Conservation (phyloP, 2,888 invertebrate genomes). For the Mesorhabditis spiculigera region DNA sequence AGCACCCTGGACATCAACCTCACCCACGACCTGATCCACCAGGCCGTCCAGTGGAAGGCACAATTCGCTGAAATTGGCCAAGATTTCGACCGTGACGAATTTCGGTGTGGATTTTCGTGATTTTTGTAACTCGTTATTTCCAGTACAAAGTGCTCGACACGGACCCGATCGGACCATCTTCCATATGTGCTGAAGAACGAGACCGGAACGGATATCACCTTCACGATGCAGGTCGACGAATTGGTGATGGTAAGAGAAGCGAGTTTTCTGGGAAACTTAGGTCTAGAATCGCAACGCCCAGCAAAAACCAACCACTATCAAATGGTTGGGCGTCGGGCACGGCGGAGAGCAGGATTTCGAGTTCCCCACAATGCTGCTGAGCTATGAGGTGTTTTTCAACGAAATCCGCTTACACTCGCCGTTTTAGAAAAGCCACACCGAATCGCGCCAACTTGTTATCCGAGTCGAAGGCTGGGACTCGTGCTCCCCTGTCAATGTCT, state of each 20-base stretch:
- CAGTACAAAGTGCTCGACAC: conserved; percentile 30
- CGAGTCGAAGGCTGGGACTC: conserved; percentile 84
- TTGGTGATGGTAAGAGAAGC: background rate
- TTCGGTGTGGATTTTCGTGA: conserved; percentile 11
- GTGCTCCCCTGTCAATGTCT: conserved; percentile 85
- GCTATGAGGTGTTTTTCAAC: background rate
- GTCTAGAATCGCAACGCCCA: conserved; percentile 7
- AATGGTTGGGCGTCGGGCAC: conserved; percentile 74
- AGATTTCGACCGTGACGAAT: conserved; percentile 34
- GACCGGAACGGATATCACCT: conserved; percentile 80
- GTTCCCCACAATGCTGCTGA: conserved; percentile 64
- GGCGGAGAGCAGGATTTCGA: conserved; percentile 80
- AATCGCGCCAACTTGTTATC: conserved; percentile 73
- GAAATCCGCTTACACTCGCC: conserved; percentile 11
- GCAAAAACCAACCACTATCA: conserved; percentile 49
- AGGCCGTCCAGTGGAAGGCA: conserved; percentile 32
- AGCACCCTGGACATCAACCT: conserved; percentile 75
- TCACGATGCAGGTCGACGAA: conserved; percentile 66
- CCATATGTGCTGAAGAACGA: conserved; percentile 89
- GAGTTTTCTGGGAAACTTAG: background rate
- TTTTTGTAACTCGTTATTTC: background rate
- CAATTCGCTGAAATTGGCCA: conserved; percentile 29
- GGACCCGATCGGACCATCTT: conserved; percentile 70
- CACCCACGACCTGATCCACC: conserved; percentile 80
- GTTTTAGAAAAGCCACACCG: conserved; percentile 7